Evolutionary conservation across 2,113 vertebrate species (phyloP).

Genomic region (Delphinus delphis): DNA sequence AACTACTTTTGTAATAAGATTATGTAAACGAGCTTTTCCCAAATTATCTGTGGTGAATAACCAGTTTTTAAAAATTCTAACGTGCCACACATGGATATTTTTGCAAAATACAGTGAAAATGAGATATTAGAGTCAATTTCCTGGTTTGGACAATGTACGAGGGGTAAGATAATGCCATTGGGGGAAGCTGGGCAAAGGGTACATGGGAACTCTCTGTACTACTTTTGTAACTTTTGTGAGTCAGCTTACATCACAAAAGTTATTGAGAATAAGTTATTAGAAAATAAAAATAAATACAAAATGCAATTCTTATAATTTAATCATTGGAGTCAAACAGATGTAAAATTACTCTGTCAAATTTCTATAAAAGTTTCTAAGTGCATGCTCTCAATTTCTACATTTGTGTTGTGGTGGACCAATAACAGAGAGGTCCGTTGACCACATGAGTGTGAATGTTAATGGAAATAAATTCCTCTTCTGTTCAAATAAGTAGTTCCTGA

Average conservation of each 20-base stretch:
- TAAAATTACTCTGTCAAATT: neutral
- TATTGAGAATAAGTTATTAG: neutral
- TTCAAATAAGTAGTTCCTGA: neutral
- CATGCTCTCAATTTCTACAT: neutral
- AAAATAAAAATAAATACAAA: neutral
- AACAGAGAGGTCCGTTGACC: neutral
- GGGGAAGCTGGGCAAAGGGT: neutral
- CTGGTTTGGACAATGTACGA: neutral
- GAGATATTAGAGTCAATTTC: neutral
- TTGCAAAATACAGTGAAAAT: neutral
- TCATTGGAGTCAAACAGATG: neutral
- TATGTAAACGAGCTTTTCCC: neutral
- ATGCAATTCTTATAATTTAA: neutral
- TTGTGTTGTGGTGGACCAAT: neutral
- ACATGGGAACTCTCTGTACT: neutral
- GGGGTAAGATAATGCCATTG: neutral
- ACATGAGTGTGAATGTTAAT: neutral
- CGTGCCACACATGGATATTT: neutral
- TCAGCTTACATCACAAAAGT: neutral
- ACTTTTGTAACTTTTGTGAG: neutral
- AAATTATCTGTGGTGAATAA: neutral
- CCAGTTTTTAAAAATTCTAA: neutral
- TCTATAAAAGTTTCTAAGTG: neutral
- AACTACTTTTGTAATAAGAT: slow-evolving; percentile 16
- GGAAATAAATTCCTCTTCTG: neutral